Conservation (phyloP, 2,113 vertebrate species). For the Gymnocephalus cernua region DNA sequence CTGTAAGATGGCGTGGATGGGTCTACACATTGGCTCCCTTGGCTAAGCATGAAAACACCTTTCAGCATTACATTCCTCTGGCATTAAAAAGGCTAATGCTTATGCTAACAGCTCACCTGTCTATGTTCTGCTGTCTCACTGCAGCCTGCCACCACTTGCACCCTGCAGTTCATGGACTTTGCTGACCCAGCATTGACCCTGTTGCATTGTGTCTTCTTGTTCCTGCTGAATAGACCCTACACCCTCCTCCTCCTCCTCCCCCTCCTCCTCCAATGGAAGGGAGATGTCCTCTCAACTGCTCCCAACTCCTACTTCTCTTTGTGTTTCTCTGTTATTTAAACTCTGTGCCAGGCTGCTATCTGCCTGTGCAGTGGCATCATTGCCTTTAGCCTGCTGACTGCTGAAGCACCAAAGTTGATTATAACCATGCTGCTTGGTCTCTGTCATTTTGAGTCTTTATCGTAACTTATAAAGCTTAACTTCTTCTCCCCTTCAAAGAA, state of each 20-base stretch:
- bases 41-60: conserved; percentile 1
- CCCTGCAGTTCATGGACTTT: conserved; percentile 88
- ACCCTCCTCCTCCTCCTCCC: conserved; percentile 73
- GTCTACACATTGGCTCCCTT: not conserved
- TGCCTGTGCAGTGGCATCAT: conserved; percentile 28
- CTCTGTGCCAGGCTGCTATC: conserved; percentile 35
- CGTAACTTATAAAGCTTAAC: not conserved
- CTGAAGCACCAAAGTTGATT: not conserved
- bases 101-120: conserved; percentile 60
- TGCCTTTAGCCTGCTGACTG: conserved; percentile 6
- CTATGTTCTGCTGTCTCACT: conserved; percentile 9
- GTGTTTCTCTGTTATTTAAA: conserved; percentile 38
- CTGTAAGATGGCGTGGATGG: not conserved
- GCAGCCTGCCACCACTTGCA: conserved; percentile 57
- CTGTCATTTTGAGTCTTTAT: not conserved
- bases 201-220: conserved; percentile 83
- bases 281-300: conserved; percentile 50
- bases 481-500: not conserved
- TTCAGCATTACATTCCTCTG: conserved; percentile 30
- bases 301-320: conserved; percentile 46
- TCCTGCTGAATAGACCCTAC: conserved; percentile 86
- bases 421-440: not conserved
- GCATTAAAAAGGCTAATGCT: conserved; percentile 21
- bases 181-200: conserved; percentile 90
- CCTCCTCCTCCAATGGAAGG: conserved; percentile 30